A percentile compares a stretch with the other conserved stretches of the same genome.
phyloP scores from a whole-genome alignment of 2,113 vertebrate species.

The Odontophorus gujanensis region DNA sequence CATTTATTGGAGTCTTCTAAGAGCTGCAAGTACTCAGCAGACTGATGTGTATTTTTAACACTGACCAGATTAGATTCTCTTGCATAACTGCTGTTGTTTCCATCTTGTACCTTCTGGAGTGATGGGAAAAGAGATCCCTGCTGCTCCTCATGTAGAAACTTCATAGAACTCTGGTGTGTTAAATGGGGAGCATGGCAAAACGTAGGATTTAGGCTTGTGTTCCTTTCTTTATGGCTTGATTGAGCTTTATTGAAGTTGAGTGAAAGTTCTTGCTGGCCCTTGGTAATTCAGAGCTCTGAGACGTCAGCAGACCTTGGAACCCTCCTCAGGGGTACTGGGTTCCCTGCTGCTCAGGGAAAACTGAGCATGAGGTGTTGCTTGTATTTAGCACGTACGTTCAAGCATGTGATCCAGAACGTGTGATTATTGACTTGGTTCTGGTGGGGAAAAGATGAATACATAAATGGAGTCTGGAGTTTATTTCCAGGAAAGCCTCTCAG shows the following conservation, averaged over 20 bases:
- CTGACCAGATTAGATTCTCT: conserved; percentile 24
- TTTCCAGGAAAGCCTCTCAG: background rate
- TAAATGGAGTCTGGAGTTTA: background rate
- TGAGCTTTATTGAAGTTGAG: background rate
- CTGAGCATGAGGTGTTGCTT: background rate
- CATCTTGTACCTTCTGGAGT: background rate
- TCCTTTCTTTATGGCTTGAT: background rate
- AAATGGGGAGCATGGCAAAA: background rate
- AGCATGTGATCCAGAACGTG: background rate
- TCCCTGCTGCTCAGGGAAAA: background rate
- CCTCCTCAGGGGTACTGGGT: background rate
- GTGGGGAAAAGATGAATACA: background rate
- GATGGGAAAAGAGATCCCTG: background rate
- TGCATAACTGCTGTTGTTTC: conserved; percentile 38
- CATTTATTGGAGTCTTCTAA: background rate
- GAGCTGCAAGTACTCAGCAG: background rate
- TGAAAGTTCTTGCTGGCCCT: background rate
- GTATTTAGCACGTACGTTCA: background rate
- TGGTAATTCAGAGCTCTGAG: background rate
- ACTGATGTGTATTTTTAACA: conserved; percentile 37
- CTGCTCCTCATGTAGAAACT: background rate
- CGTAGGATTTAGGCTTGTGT: background rate
- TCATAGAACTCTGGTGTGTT: background rate
- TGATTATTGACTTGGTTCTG: background rate
- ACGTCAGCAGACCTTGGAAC: background rate